Evolutionary conservation across 2,797 vertebrate species (phyloP).

Genomic region (Crenuchus spilurus): DNA sequence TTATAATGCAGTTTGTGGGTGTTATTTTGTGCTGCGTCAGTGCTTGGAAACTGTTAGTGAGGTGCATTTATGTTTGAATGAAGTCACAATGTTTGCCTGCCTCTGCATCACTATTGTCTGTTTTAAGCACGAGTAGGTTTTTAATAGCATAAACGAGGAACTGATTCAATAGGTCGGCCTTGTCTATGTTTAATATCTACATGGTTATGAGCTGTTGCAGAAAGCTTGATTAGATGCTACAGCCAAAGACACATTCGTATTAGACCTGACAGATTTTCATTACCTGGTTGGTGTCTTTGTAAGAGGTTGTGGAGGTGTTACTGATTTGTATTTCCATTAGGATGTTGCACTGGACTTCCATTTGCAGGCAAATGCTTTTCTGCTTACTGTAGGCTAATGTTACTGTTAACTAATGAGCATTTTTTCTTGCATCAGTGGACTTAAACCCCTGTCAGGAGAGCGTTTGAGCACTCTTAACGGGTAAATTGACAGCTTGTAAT

Average conservation of each 20-base stretch:
- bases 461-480: too few species aligned
- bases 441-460: too few species aligned
- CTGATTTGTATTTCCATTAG: neutral
- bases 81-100: neutral
- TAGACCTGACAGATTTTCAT: constrained; percentile 13
- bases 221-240: neutral
- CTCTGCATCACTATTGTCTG: neutral
- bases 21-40: neutral
- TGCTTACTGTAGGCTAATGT: too few species aligned
- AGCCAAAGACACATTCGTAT: constrained; percentile 20
- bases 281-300: neutral
- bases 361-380: neutral
- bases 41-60: neutral
- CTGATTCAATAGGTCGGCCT: constrained; percentile 13
- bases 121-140: neutral
- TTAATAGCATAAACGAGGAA: neutral
- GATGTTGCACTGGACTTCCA: neutral
- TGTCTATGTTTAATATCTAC: neutral
- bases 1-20: neutral
- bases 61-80: neutral
- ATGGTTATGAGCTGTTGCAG: neutral
- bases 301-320: neutral
- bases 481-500: too few species aligned
- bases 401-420: too few species aligned
- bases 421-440: too few species aligned